Evolutionary conservation across 2,888 invertebrate genomes (phyloP), one percentile per base, ranked within the genome.

Genomic region (Polylopha cassiicola): DNA sequence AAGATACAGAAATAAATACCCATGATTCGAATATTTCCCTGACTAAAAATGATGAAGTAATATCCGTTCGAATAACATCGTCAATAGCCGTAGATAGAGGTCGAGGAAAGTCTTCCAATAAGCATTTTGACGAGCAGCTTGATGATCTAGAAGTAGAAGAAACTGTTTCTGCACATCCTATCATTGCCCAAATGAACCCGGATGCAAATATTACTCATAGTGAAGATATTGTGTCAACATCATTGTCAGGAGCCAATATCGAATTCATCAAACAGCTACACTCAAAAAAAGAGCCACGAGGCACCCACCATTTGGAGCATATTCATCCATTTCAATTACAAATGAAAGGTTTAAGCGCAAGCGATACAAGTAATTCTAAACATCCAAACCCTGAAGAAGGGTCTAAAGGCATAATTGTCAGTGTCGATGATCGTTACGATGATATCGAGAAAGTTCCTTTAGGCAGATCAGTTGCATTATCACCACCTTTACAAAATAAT

Each of bases 61-160:
- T 85, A 60, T 82, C 84, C 20, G 87, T 89, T 24, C 82, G 89
- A 57, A 88, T 89, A 38, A 89, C 89, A 3, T 89, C 89, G 4
- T 87, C 88, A 4, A 87, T 89, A 8, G 89, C 88, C 34, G 81
- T 89, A 3, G 88, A 86, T 2, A 81, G 88, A 37, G 82, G 87
- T 4, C 68, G 61, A 51, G 53, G 54, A 9, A 78, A 68, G 50
- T 4, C 37, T 18, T 47, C 48, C 37, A 51, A 48, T 38, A 47
- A 48, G 28, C 45, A 47, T 5, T 43, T 39, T 18, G 46, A 56
- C 29, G 34, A 45, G 31, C 38, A 45, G 15, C n/a, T 10, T 18
- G 13, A 39, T 30, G 11, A 41, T 36, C 8, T n/a, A 15, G 15
- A 29, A 24, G 23, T 30, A 16, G 34, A 52, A 9, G 44, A 48